These are phyloP conservation scores for Orgyia antiqua DNA, from an alignment of 2,888 invertebrate genomes.

Conservation along the genomic window DNA sequence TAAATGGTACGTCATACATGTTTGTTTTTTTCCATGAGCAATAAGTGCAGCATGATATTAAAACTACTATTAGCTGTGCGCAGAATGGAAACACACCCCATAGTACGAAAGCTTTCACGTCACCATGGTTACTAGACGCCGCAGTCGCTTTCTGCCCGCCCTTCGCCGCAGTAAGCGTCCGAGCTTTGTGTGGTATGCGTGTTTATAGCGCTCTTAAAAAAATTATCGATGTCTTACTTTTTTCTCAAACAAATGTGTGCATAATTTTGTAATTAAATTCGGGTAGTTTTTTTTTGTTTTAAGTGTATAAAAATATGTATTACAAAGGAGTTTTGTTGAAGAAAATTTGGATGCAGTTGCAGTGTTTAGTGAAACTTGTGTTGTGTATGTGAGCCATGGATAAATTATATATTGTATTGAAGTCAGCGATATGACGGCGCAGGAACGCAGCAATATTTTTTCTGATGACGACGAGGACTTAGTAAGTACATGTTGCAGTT, in stretches of 20 bases:
- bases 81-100: conserved; percentile 42
- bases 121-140: conserved; percentile 67
- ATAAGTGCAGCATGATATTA: too few species aligned
- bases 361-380: conserved; percentile 53
- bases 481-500: conserved; percentile 46
- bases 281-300: background rate
- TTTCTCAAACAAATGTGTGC: conserved; percentile 14
- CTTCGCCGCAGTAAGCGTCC: conserved; percentile 64
- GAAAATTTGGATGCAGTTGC: conserved; percentile 65
- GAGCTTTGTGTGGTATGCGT: conserved; percentile 35
- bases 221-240: conserved; percentile 22
- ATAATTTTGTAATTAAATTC: background rate
- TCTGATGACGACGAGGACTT: conserved; percentile 68
- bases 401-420: conserved; percentile 44
- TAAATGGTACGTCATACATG: too few species aligned
- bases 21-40: too few species aligned
- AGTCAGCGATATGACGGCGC: conserved; percentile 59
- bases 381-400: conserved; percentile 61
- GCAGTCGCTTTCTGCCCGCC: conserved; percentile 63
- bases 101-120: conserved; percentile 48
- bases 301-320: conserved; percentile 15
- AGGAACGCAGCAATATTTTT: conserved; percentile 65
- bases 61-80: too few species aligned
- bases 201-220: conserved; percentile 19
- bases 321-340: conserved; percentile 7